phyloP scores from a whole-genome alignment of 2,113 vertebrate genomes.

The Istiophorus platypterus region DNA sequence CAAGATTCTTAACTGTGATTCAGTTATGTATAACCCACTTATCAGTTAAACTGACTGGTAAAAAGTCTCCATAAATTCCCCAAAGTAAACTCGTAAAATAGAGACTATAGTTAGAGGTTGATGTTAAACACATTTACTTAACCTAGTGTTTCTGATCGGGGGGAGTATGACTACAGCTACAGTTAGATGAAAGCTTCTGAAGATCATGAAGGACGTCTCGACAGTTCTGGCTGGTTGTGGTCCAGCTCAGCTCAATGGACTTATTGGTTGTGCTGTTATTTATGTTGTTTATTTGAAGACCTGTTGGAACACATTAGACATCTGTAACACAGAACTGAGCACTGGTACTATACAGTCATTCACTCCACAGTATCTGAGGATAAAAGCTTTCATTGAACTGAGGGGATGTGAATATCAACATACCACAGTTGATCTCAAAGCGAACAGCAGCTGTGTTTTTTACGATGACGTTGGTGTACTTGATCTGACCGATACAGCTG shows the following conservation, averaged over 20 bases:
- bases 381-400: not conserved
- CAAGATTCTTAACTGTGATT: too few species aligned
- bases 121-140: slow-evolving; percentile 11
- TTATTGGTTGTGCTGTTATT: rapidly evolving
- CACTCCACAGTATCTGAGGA: not conserved
- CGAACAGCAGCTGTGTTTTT: rapidly evolving
- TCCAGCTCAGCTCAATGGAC: not conserved
- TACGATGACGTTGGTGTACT: rapidly evolving
- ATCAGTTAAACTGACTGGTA: not conserved
- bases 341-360: not conserved
- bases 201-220: rapidly evolving
- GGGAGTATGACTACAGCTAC: rapidly evolving
- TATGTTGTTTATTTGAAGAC: rapidly evolving
- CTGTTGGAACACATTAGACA: slow-evolving; percentile 52
- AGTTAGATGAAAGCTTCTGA: not conserved
- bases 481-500: slow-evolving; percentile 29
- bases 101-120: not conserved
- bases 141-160: rapidly evolving
- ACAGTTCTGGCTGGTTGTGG: slow-evolving; percentile 1
- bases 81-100: not conserved
- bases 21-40: too few species aligned
- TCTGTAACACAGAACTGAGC: not conserved
- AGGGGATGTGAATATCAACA: slow-evolving; percentile 30
- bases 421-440: slow-evolving; percentile 47
- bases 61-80: not conserved